Conservation (phyloP, 2,113 vertebrate genomes). For the Sminthopsis crassicaudata region DNA sequence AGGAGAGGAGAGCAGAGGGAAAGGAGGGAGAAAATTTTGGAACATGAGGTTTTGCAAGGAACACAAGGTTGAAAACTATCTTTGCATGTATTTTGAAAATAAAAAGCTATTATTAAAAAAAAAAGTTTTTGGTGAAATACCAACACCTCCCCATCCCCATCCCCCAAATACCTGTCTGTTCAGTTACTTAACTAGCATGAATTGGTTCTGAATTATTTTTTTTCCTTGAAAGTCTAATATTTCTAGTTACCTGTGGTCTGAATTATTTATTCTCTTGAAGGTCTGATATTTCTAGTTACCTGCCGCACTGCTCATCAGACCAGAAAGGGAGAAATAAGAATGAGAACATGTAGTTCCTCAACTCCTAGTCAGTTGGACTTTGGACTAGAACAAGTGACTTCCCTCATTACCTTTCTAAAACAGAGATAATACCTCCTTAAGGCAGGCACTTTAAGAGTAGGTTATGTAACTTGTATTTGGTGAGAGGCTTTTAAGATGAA, state of each 20-base stretch:
- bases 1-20: no score
- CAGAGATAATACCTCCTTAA: neutral
- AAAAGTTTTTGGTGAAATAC: no score
- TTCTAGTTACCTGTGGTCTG: neutral
- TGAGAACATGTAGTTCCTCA: neutral
- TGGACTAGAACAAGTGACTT: neutral
- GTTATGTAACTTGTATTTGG: neutral
- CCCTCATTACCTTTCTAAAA: neutral
- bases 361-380: neutral
- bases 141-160: neutral
- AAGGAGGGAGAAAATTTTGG: no score
- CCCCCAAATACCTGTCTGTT: neutral
- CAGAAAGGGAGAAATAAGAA: neutral
- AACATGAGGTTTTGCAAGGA: no score
- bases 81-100: no score
- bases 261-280: neutral
- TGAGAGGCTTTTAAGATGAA: neutral
- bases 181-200: neutral
- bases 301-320: neutral
- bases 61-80: no score
- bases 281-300: neutral
- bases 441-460: neutral
- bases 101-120: no score
- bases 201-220: neutral
- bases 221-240: neutral